Base-by-base conservation (phyloP, 2,888 invertebrate genomes). In the Cephus pygmeus region DNA sequence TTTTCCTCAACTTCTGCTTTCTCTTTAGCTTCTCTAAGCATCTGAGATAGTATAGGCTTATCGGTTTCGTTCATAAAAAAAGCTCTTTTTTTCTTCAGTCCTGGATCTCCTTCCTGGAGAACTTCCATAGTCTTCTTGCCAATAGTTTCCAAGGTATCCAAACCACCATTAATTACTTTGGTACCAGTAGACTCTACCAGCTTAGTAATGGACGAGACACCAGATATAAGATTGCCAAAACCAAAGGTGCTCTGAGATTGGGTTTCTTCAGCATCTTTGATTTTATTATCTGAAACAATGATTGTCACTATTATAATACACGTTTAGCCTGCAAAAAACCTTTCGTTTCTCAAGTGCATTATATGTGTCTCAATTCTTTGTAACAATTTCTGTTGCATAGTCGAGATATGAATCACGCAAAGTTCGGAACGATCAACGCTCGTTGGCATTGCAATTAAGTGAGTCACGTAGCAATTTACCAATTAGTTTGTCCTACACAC, bases 71-170 rank as follows among this genome's bases (percentile, higher is more conserved):
- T 91, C 75, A 93, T 93, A 4, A 96, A 92, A 86, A 96, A 93
- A 0, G 95, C 95, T 69, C 95, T 92, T 88, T 96, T 96, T 87
- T 96, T 96, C 84, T 95, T 96, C 30, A 98, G 91, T 0, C 97
- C 96, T 0, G 98, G 98, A 91, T 98, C 98, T 36, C 97, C 97
- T 79, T 98, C 98, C 90, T 98, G 97, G 1, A 98, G 92, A 0
- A 97, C 97, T 88, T 97, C 96, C 95, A 98, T 97, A 0, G 98
- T 98, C 90, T 98, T 98, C 90, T 98, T 98, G 11, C 98, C 98
- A 83, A 98, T 96, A 0, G 96, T 96, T 92, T 98, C 98, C 74
- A 98, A 92, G 0, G 98, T 98, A 88, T 97, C 98, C 34, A 97
- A 92, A 33, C 97, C 96, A 0, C 96, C 96, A 30, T 94, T 93